Evolutionary conservation across 2,797 vertebrate genomes (phyloP), one percentile per base, ranked within the genome.

Genomic region (Propithecus deckenii): DNA sequence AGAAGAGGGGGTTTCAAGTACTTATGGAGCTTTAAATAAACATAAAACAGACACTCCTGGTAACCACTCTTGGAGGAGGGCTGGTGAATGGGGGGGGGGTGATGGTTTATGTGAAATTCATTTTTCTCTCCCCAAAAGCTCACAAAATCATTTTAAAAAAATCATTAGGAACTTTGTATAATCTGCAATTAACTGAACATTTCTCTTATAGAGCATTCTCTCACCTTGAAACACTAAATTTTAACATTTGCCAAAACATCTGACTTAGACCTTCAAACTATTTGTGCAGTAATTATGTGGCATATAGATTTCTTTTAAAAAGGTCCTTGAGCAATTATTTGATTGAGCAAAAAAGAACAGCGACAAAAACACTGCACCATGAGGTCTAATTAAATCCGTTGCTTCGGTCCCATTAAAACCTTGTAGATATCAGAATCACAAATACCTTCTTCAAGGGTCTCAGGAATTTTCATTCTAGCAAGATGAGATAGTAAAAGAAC

Each of bases 371-470:
- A 84, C 0, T 59, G 61, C 0, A 91, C 55, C 17, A 86, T 22
- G 57, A 85, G 7, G 43, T 50, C 52, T 1, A 0, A 71, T 52
- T 46, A 88, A 55, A 30, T 71, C 32, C 65, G 23, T 17, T 86
- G 61, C 30, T 76, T 65, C 46, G 61, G 1, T 41, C 63, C 57
- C 30, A 94, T 84, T 91, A 91, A 94, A 96, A 86, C 81, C 57
- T n/a, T 91, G 35, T 35, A 97, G 50, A 94, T n/a, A 85, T 28
- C 30, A 96, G 91, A 98, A 94, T 93, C 93, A 96, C 75, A 95
- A 96, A 84, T 99, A 99, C 99, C 99, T 99, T 99, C 99, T 96
- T 99, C 99, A 61, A 99, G 98, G 59, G 99, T 99, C 94, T 99
- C 99, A 2, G 99, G 99, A 95, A 99, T 99, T 20, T 99, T 99